A percentile compares a stretch with the other conserved stretches of the same genome.
Conservation (phyloP, 2,888 invertebrate genomes). For the Trachelus iudaicus region DNA sequence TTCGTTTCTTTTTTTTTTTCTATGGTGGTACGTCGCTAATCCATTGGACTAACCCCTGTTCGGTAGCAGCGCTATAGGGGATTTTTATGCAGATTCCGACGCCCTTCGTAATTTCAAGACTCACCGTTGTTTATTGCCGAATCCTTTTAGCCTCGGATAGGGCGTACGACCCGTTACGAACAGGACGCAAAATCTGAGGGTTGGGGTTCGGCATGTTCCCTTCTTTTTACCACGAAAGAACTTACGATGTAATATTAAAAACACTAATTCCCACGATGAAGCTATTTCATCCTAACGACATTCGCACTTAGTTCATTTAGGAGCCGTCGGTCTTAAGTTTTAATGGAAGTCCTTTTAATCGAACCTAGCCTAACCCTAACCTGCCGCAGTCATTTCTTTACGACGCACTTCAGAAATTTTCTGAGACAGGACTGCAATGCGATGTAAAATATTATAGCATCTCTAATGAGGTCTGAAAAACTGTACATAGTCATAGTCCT, state of each 20-base stretch:
- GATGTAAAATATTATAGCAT: too few species aligned
- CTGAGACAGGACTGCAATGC: too few species aligned
- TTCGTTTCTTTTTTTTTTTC: slow-evolving; percentile 24
- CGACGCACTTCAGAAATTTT: neutral
- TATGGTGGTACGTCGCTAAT: slow-evolving; percentile 48
- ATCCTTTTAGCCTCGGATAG: slow-evolving; percentile 60
- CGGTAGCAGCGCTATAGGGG: slow-evolving; percentile 28
- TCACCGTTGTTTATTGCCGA: slow-evolving; percentile 61
- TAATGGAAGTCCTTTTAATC: slow-evolving; percentile 11
- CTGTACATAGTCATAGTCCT: too few species aligned
- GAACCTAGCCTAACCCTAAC: too few species aligned
- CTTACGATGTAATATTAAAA: slow-evolving; percentile 41
- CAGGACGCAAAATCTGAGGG: slow-evolving; percentile 11
- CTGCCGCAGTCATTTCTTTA: neutral
- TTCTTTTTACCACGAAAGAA: too few species aligned
- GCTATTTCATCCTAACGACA: slow-evolving; percentile 29
- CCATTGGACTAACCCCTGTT: slow-evolving; percentile 42
- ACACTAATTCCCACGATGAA: slow-evolving; percentile 38
- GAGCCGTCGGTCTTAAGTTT: slow-evolving; percentile 5
- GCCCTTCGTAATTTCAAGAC: slow-evolving; percentile 52
- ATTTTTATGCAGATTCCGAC: slow-evolving; percentile 49
- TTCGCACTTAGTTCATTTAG: slow-evolving; percentile 35
- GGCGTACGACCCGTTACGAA: slow-evolving; percentile 9
- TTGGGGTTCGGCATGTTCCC: slow-evolving; percentile 20
- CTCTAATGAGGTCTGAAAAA: too few species aligned